These are phyloP conservation scores for Drosophila neonasuta DNA, from an alignment of 2,888 invertebrate species.

Conservation along the genomic window DNA sequence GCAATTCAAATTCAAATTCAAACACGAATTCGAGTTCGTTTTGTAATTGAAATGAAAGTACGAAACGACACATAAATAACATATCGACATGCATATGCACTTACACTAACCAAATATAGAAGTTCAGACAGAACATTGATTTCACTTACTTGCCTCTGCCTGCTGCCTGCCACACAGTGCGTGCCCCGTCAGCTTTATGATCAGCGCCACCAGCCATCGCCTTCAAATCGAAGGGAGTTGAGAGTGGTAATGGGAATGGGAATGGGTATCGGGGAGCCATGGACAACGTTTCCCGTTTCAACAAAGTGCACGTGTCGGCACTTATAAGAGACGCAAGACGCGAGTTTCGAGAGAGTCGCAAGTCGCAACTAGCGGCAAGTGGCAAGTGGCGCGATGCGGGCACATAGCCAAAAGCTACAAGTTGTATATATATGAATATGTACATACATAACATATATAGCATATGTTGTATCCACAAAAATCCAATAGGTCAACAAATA, in stretches of 20 bases:
- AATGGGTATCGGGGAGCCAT: slow-evolving; percentile 9
- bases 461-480: slow-evolving; percentile 3
- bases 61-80: slow-evolving; percentile 30
- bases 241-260: not conserved
- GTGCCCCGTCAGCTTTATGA: slow-evolving; percentile 43
- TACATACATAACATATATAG: not conserved
- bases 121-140: slow-evolving; percentile 56
- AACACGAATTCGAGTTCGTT: not conserved
- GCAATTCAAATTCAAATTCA: slow-evolving; percentile 16
- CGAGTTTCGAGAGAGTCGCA: slow-evolving; percentile 3
- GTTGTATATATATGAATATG: not conserved
- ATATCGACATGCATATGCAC: slow-evolving; percentile 33
- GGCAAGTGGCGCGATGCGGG: slow-evolving; percentile 71
- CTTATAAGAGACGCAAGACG: slow-evolving; percentile 35
- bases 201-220: slow-evolving; percentile 52
- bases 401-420: slow-evolving; percentile 49
- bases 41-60: slow-evolving; percentile 26
- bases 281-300: slow-evolving; percentile 50
- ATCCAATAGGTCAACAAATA: slow-evolving; percentile 38
- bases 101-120: slow-evolving; percentile 48
- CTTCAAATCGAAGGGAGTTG: slow-evolving; percentile 33
- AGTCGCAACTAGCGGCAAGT: too few species aligned
- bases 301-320: slow-evolving; percentile 70
- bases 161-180: slow-evolving; percentile 17
- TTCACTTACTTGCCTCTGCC: slow-evolving; percentile 48